Evolutionary conservation across 2,113 vertebrate genomes (phyloP).

Genomic region (Hydropotes inermis): DNA sequence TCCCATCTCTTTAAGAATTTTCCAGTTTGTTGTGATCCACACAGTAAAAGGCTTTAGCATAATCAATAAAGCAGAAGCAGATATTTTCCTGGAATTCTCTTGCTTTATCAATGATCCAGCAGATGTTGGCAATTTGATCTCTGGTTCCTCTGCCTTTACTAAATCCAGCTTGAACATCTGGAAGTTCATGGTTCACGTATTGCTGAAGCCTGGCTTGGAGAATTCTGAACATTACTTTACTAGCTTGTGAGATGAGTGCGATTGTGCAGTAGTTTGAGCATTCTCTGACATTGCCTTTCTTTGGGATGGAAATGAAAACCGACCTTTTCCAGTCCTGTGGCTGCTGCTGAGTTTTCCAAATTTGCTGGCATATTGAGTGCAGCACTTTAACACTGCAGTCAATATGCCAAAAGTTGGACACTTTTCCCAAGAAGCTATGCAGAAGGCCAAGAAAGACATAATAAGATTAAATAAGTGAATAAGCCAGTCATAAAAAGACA

Average conservation of each 20-base stretch:
- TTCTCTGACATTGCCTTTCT: not conserved
- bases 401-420: not conserved
- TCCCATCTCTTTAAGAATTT: not conserved
- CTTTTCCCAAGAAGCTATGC: not conserved
- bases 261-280: not conserved
- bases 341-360: not conserved
- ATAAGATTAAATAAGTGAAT: not conserved
- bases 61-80: not conserved
- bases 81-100: not conserved
- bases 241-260: not conserved
- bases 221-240: not conserved
- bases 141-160: not conserved
- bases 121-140: not conserved
- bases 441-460: not conserved
- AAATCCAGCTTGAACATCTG: not conserved
- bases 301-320: not conserved
- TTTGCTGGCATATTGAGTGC: not conserved
- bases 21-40: not conserved
- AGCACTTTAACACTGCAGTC: not conserved
- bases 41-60: not conserved
- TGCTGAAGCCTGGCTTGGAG: not conserved
- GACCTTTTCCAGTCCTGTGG: not conserved
- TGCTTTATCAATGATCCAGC: not conserved
- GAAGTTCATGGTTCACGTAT: accelerated
- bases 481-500: not conserved